phyloP scores from a whole-genome alignment of 2,113 vertebrate genomes.

The Strigops habroptila region DNA sequence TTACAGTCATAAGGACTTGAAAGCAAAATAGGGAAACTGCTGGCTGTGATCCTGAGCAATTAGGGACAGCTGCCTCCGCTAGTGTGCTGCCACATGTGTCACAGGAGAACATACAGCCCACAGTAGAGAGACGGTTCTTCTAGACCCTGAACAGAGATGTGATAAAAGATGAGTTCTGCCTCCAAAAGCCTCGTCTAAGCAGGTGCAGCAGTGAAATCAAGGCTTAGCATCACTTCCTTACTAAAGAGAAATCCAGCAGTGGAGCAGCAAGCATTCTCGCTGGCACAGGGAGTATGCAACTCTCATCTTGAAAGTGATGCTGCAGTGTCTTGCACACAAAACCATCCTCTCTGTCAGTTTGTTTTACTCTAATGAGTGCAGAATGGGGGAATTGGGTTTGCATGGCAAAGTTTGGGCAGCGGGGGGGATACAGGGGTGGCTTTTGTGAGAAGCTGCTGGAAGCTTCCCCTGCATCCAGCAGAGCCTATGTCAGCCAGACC shows the following conservation, averaged over 20 bases:
- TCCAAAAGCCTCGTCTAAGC: background rate
- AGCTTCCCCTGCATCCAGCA: background rate
- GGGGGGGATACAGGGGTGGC: background rate
- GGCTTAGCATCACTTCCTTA: background rate
- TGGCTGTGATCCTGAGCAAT: conserved; percentile 7
- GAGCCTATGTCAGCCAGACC: background rate
- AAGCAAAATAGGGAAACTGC: conserved; percentile 11
- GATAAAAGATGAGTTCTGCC: background rate
- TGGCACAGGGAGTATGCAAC: background rate
- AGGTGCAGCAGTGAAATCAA: background rate
- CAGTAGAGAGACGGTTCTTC: background rate
- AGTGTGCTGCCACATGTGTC: background rate
- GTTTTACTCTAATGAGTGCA: background rate
- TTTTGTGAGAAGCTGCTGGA: background rate
- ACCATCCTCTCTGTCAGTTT: background rate
- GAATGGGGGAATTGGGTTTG: background rate
- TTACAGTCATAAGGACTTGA: conserved; percentile 24
- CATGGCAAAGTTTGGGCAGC: background rate
- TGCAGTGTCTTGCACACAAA: background rate
- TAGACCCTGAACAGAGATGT: background rate
- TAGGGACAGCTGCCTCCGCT: conserved; percentile 28
- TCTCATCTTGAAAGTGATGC: background rate
- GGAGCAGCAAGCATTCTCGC: rapidly evolving
- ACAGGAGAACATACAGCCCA: background rate
- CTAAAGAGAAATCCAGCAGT: background rate